Evolutionary conservation across 2,113 vertebrate genomes (phyloP), one percentile per base, ranked within the genome.

Genomic region (Forbesichthys papilliferus): DNA sequence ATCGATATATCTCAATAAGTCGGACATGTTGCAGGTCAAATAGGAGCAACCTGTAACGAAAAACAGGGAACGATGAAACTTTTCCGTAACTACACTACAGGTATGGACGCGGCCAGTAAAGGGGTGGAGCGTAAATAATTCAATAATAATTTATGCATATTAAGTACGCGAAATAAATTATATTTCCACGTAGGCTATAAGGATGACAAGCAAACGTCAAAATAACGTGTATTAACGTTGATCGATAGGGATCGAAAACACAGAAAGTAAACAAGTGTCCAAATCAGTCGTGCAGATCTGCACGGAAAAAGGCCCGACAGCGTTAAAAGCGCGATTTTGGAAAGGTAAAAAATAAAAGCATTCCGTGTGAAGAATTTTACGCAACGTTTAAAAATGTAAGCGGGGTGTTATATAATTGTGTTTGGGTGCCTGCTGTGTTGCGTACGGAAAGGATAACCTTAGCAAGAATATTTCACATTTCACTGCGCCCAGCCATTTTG

Each of bases 1-100:
- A 62, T 98, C 96, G 93, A 97, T 95, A 64, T 98, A 98, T 81
- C 96, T 97, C 87, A 98, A 91, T 82, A 95, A 95, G 93, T 98
- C 96, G 91, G 95, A 96, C 96, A 98, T 98, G 92, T 91, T 94
- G 94, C 92, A 92, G 94, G 74, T 87, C 53, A 69, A 79, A 73
- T n/a, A 65, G 73, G 75, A 92, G 93, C 94, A 93, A 95, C 94
- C 96, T 96, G 88, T 1, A 76, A 78, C 72, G 10, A 48, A 20
- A 36, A 9, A 73, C 14, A 66, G 3, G 0, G 18, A 9, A 34
- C 0, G 27, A 69, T 81, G 14, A 88, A 53, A 79, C n/a, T 12
- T 48, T 46, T 33, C 1, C 36, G 36, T 42, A 42, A 42, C 36
- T 51, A 1, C 13, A 0, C 9, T 14, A 46, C 18, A 57, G 11